Percentiles rank a stretch among this genome's conserved stretches.
These are phyloP conservation scores for Rhodinocichla rosea DNA, from an alignment of 2,113 vertebrate genomes.

Conservation along the genomic window DNA sequence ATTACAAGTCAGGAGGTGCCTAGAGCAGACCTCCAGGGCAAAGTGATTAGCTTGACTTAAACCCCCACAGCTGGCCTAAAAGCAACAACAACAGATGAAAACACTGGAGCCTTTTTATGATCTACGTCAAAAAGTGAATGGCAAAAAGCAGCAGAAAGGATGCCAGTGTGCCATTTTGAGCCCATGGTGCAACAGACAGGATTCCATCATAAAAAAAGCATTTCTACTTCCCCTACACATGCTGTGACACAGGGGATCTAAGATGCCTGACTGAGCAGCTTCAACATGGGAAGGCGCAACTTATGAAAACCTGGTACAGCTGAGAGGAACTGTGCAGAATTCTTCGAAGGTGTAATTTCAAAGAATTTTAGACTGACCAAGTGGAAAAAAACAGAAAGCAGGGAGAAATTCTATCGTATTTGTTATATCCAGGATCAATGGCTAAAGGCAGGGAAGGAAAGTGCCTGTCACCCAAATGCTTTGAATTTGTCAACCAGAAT, in stretches of 20 bases:
- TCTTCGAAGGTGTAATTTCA: background rate
- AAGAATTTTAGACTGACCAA: background rate
- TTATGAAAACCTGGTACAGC: background rate
- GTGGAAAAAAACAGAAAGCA: background rate
- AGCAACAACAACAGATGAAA: background rate
- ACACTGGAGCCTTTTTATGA: background rate
- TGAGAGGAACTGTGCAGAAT: background rate
- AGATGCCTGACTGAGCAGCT: background rate
- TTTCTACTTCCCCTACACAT: background rate
- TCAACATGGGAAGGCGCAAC: background rate
- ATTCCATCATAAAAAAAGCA: background rate
- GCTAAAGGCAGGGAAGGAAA: background rate
- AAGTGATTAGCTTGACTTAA: background rate
- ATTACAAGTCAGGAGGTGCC: background rate
- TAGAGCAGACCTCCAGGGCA: conserved; percentile 1
- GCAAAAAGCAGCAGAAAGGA: background rate
- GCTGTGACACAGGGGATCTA: background rate
- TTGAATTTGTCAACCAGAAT: background rate
- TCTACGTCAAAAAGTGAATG: background rate
- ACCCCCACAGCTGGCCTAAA: background rate
- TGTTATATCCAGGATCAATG: background rate
- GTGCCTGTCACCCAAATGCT: background rate
- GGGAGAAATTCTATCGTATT: background rate
- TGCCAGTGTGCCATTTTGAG: background rate
- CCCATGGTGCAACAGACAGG: background rate